These are phyloP conservation scores for Montipora sp. DNA, from an alignment of 64 coral and sea anemone species.

Conservation along the genomic window DNA sequence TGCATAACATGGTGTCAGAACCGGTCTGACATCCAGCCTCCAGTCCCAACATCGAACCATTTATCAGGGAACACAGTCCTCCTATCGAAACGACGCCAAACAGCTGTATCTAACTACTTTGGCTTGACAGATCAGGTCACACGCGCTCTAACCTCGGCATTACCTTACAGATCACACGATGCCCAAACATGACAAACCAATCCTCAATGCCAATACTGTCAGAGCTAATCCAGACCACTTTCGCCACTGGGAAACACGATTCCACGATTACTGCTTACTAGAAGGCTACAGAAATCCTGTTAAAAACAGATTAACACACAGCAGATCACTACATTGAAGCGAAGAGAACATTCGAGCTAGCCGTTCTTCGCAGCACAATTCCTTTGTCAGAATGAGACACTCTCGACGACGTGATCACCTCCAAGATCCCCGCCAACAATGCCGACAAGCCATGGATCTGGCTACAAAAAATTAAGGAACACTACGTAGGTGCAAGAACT, in stretches of 20 bases:
- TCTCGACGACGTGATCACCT: background rate
- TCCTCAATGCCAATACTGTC: background rate
- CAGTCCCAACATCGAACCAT: no score
- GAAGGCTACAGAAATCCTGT: constrained; percentile 6
- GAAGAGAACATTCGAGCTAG: background rate
- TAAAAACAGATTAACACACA: background rate
- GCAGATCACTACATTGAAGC: background rate
- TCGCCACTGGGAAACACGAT: background rate
- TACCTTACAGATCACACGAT: no score
- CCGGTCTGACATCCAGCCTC: no score
- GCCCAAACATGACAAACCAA: background rate
- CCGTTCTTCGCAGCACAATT: background rate
- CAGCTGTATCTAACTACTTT: no score
- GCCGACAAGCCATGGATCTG: background rate
- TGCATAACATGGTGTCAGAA: no score
- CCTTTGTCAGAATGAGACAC: background rate
- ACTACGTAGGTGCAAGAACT: background rate
- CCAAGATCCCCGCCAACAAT: background rate
- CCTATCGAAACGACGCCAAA: no score
- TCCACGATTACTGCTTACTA: background rate
- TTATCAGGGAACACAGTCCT: no score
- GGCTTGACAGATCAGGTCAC: no score
- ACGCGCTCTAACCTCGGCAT: no score
- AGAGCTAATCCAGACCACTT: background rate
- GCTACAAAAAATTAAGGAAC: background rate